Evolutionary conservation across 1,140 invertebrate genomes (phyloP).

Genomic region (Diabrotica undecimpunctata): DNA sequence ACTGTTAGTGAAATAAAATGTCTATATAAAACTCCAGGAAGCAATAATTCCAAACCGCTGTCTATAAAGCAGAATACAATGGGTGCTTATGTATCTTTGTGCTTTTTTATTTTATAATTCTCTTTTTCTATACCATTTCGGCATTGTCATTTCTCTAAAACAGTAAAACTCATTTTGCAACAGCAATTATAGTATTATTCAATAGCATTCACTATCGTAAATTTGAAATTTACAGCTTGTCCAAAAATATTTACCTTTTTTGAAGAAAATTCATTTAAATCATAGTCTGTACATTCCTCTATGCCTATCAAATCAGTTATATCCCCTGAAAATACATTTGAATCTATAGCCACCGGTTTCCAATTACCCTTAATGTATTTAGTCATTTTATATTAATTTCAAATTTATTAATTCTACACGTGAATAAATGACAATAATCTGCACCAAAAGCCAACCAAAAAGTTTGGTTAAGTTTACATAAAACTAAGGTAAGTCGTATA

Average conservation of each 20-base stretch:
- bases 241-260: conserved; percentile 19
- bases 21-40: too few species aligned
- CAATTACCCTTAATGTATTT: conserved; percentile 40
- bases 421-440: background rate
- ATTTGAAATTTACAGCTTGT: background rate
- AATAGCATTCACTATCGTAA: background rate
- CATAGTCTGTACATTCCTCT: conserved; percentile 61
- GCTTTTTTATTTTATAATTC: too few species aligned
- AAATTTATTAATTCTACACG: background rate
- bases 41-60: too few species aligned
- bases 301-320: conserved; percentile 58
- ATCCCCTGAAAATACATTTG: conserved; percentile 46
- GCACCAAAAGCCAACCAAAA: background rate
- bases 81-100: too few species aligned
- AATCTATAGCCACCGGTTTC: conserved; percentile 57
- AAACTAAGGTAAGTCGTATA: too few species aligned
- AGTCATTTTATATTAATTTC: background rate
- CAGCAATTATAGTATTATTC: background rate
- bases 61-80: too few species aligned
- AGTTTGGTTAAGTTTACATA: too few species aligned
- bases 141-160: too few species aligned
- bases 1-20: too few species aligned
- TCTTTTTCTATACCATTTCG: too few species aligned
- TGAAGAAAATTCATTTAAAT: conserved; percentile 43
- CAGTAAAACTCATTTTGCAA: background rate